Conservation (phyloP, 2,888 invertebrate genomes). For the Caenorhabditis becei region DNA sequence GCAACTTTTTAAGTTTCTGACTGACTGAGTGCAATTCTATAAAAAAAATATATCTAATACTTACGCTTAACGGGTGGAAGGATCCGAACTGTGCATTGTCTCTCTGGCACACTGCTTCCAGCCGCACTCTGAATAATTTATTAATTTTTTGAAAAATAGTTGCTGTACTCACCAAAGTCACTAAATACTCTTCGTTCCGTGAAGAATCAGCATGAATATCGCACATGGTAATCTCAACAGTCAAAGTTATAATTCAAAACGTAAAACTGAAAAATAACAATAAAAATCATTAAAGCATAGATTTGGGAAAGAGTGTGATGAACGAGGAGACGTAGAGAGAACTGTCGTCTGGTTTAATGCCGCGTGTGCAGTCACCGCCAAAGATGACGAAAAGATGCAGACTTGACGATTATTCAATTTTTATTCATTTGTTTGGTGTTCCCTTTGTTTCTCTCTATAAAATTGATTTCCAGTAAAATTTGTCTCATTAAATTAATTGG, state of each 20-base stretch:
- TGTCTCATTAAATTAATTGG: too few species aligned
- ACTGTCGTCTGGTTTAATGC: constrained; percentile 13
- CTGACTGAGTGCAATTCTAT: not conserved
- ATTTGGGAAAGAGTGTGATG: constrained; percentile 2
- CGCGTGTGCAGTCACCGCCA: not conserved
- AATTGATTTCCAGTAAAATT: too few species aligned
- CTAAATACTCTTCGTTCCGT: not conserved
- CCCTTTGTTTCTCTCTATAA: too few species aligned
- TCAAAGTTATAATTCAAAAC: not conserved
- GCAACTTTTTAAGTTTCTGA: not conserved
- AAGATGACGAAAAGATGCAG: constrained; percentile 2
- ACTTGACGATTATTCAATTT: not conserved
- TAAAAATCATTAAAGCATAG: too few species aligned
- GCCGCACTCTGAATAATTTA: not conserved
- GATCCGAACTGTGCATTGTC: constrained; percentile 24
- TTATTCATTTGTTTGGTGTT: too few species aligned
- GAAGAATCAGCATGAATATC: not conserved
- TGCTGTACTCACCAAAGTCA: not conserved
- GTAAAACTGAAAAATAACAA: not conserved
- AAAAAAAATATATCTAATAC: too few species aligned
- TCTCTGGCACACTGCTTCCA: not conserved
- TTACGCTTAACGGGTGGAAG: constrained; percentile 12
- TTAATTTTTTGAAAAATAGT: not conserved
- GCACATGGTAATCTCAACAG: too few species aligned
- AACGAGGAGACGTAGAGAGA: constrained; percentile 29